Evolutionary conservation across 2,113 vertebrate genomes (phyloP), one percentile per base, ranked within the genome.

Genomic region (Acanthisitta chloris): DNA sequence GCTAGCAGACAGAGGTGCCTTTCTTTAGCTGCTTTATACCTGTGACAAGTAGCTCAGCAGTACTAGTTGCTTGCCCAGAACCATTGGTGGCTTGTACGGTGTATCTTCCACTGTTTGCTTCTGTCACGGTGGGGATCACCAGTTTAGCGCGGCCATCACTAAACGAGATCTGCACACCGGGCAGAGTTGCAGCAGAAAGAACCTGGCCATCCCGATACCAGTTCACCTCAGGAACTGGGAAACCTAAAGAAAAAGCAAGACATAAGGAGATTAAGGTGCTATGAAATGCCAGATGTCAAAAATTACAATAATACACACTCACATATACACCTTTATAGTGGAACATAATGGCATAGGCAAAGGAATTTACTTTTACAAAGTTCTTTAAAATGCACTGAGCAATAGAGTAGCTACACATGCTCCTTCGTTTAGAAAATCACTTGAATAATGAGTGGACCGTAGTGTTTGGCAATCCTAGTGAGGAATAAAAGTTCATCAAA

Each of bases 121-220:
- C 98, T 73, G 98, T 99, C 98, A 99, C 99, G 94, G 98, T 93
- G 72, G 99, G 97, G 98, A 99, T 99, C 97, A 80, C 98, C 98
- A 99, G 98, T 98, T 97, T 99, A 99, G 99, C 99, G 98, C 98
- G 99, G 99, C 99, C 99, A 94, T 99, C 99, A 97, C 99, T 99
- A 99, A 99, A 99, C 88, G 99, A 99, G 99, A 99, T 99, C 98
- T 99, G 99, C 97, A 98, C 98, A 96, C 99, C 99, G 92, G 99
- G 99, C 97, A 99, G 98, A 96, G 99, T 98, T 88, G 99, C 98
- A 97, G 99, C 92, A 69, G 99, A 99, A 96, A 99, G 98, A 97
- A 99, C 99, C 99, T 99, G 99, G 98, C 99, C 99, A 99, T 99
- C 99, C 98, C 99, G 98, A 97, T 99, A 99, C 99, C 99, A 99